These are phyloP conservation scores for Adelphocoris suturalis DNA, from an alignment of 2,888 invertebrate species.

Conservation along the genomic window DNA sequence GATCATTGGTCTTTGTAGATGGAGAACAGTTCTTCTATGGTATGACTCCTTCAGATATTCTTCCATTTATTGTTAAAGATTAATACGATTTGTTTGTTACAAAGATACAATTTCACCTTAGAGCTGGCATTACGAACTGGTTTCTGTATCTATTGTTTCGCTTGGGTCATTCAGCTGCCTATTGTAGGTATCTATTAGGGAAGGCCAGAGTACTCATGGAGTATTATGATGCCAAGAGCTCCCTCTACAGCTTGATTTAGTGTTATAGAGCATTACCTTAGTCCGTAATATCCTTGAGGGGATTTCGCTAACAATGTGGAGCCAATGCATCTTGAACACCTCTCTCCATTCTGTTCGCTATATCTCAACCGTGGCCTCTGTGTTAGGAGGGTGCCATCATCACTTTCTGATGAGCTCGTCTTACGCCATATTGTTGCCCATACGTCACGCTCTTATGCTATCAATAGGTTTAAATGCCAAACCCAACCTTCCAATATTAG, in stretches of 20 bases:
- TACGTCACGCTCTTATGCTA: background rate
- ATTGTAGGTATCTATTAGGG: background rate
- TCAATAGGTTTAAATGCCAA: background rate
- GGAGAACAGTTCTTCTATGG: too few species aligned
- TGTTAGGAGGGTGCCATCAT: background rate
- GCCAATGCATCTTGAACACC: conserved; percentile 12
- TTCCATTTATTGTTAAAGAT: too few species aligned
- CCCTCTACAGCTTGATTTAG: conserved; percentile 51
- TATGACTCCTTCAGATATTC: too few species aligned
- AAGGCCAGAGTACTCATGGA: background rate
- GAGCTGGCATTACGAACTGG: too few species aligned
- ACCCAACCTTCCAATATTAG: background rate
- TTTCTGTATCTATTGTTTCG: background rate
- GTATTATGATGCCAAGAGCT: conserved; percentile 37
- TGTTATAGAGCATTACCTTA: conserved; percentile 56
- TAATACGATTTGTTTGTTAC: too few species aligned
- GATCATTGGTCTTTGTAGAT: too few species aligned
- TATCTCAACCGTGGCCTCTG: background rate
- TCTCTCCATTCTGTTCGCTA: background rate
- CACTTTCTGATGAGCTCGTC: conserved; percentile 25
- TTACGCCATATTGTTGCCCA: background rate
- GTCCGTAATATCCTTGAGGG: background rate
- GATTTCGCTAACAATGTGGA: conserved; percentile 33
- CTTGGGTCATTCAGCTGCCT: background rate
- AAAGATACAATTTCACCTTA: too few species aligned